Evolutionary conservation across 2,888 invertebrate species (phyloP).

Genomic region (Parnassius glacialis): DNA sequence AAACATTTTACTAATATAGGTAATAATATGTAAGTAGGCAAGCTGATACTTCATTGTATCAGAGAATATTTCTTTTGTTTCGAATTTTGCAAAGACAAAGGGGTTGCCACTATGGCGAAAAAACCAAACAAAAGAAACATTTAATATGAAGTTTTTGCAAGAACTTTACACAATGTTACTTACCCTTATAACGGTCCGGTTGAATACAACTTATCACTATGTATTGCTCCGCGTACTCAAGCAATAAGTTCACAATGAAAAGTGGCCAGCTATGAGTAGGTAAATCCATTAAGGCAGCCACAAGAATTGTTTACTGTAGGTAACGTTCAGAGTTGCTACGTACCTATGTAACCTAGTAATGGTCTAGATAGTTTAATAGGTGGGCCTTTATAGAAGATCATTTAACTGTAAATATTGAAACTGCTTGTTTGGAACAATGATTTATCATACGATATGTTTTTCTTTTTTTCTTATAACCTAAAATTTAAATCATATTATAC

Average conservation of each 20-base stretch:
- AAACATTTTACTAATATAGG: no score
- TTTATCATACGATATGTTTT: no score
- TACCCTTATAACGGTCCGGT: constrained; percentile 13
- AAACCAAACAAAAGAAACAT: constrained; percentile 20
- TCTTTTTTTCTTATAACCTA: no score
- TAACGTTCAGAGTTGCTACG: neutral
- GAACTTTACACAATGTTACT: constrained; percentile 15
- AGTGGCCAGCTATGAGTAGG: constrained; percentile 1
- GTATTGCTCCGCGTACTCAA: constrained; percentile 2
- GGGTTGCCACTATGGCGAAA: constrained; percentile 10
- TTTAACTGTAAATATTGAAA: no score
- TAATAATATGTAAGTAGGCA: neutral
- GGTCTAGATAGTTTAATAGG: no score
- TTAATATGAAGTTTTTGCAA: constrained; percentile 14
- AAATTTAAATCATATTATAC: no score
- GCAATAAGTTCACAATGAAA: constrained; percentile 14
- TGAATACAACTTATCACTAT: constrained; percentile 12
- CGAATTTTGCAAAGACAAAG: constrained; percentile 15
- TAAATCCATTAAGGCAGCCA: constrained; percentile 6
- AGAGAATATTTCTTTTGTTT: constrained; percentile 12
- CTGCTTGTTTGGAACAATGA: no score
- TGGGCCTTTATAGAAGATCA: no score
- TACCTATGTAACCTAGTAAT: no score
- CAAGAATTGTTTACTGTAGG: neutral
- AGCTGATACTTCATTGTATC: constrained; percentile 18